These are phyloP conservation scores for Reinhardtius hippoglossoides DNA, from an alignment of 2,113 vertebrate species.

Conservation along the genomic window DNA sequence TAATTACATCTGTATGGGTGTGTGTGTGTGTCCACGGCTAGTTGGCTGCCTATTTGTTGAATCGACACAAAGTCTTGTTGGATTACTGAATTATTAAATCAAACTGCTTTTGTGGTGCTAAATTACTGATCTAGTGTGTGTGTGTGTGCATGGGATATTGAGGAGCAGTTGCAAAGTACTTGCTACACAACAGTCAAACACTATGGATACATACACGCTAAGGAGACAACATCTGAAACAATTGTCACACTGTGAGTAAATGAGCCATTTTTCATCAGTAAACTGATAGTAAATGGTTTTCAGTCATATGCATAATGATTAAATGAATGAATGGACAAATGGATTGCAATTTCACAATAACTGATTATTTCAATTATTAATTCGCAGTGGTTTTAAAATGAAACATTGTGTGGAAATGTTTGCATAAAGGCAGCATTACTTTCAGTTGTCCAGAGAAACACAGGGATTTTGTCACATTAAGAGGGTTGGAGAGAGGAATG, in stretches of 20 bases:
- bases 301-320: background rate
- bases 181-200: background rate
- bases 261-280: constrained; percentile 18
- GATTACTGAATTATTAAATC: constrained; percentile 30
- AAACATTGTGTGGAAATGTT: too few species aligned
- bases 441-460: background rate
- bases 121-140: background rate
- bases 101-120: constrained; percentile 17
- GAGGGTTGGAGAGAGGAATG: background rate
- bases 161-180: background rate
- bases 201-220: background rate
- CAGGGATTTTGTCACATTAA: background rate
- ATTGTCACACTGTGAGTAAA: constrained; percentile 11
- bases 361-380: background rate
- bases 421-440: background rate
- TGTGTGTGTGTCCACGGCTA: constrained; percentile 5
- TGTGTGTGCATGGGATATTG: constrained; percentile 5
- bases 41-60: constrained; percentile 19
- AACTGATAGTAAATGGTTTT: constrained; percentile 26
- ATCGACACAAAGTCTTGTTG: constrained; percentile 16
- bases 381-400: too few species aligned
- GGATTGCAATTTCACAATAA: constrained; percentile 24
- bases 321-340: constrained; percentile 11
- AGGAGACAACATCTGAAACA: background rate
- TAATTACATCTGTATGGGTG: background rate